A percentile compares a stretch with the other conserved stretches of the same genome.
Conservation (phyloP, 2,113 vertebrate species). For the Scatophagus argus region DNA sequence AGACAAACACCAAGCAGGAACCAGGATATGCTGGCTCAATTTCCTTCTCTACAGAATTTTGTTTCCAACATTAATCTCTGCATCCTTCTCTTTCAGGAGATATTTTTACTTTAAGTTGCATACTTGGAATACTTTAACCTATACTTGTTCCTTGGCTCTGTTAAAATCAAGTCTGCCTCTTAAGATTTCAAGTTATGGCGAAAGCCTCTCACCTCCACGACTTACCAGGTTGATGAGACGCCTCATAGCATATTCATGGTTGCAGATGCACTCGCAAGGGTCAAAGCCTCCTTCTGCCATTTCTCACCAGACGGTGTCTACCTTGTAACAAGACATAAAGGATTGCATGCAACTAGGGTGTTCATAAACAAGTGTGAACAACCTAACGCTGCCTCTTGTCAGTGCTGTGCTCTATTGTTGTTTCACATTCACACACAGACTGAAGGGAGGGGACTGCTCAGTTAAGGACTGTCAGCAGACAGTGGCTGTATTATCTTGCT, state of each 20-base stretch:
- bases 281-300: constrained; percentile 99
- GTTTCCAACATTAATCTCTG: background rate
- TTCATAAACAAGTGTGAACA: constrained; percentile 35
- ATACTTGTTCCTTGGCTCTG: background rate
- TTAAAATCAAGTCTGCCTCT: background rate
- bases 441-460: constrained; percentile 61
- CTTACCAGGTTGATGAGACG: constrained; percentile 97
- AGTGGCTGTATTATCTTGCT: background rate
- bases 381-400: constrained; percentile 35
- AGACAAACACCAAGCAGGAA: constrained; percentile 74
- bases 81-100: background rate
- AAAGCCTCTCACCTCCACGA: background rate
- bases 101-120: background rate
- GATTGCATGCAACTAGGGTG: constrained; percentile 12
- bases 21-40: constrained; percentile 67
- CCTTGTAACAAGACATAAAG: constrained; percentile 38
- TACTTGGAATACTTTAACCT: constrained; percentile 5
- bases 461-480: constrained; percentile 12
- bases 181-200: background rate
- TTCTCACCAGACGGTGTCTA: constrained; percentile 61
- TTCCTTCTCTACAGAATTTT: constrained; percentile 6
- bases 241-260: constrained; percentile 95
- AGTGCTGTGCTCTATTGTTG: constrained; percentile 42
- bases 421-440: constrained; percentile 1
- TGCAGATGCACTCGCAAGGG: constrained; percentile 98